Conservation (phyloP, 1,140 invertebrate species). For the Ceratosolen fusciceps region DNA sequence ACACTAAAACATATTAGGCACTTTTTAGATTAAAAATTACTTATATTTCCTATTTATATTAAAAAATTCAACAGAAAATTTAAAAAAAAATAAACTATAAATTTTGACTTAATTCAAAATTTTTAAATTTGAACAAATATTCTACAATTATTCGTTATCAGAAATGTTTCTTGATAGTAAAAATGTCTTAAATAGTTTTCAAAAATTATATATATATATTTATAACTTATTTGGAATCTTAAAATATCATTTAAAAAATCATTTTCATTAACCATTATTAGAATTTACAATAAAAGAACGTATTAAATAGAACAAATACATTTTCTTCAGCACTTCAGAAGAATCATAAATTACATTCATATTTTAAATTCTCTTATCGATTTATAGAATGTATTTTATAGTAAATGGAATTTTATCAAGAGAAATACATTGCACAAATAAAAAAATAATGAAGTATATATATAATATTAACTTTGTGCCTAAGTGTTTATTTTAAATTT, state of each 20-base stretch:
- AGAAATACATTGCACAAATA: background rate
- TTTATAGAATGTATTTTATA: background rate
- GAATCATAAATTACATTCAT: background rate
- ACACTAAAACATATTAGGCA: slow-evolving; percentile 43
- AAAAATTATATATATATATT: slow-evolving; percentile 3
- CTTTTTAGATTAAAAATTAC: slow-evolving; percentile 21
- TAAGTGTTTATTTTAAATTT: too few species aligned
- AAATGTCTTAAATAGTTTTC: background rate
- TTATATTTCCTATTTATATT: slow-evolving; percentile 7
- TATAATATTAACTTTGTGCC: too few species aligned
- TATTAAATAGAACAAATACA: background rate
- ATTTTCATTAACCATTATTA: background rate
- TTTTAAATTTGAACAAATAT: background rate
- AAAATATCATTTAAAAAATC: slow-evolving; percentile 3
- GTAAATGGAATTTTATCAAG: background rate
- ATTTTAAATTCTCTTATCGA: background rate
- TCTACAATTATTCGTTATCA: too few species aligned
- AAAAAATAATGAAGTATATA: background rate
- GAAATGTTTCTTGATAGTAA: background rate
- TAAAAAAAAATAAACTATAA: background rate
- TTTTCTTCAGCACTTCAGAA: background rate
- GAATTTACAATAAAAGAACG: slow-evolving; percentile 1
- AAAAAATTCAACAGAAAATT: background rate
- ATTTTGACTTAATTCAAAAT: background rate
- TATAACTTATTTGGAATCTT: background rate